Percentiles rank a stretch among this genome's conserved stretches.
Conservation (phyloP, 1,140 invertebrate species). For the Thaumatotibia leucotreta region DNA sequence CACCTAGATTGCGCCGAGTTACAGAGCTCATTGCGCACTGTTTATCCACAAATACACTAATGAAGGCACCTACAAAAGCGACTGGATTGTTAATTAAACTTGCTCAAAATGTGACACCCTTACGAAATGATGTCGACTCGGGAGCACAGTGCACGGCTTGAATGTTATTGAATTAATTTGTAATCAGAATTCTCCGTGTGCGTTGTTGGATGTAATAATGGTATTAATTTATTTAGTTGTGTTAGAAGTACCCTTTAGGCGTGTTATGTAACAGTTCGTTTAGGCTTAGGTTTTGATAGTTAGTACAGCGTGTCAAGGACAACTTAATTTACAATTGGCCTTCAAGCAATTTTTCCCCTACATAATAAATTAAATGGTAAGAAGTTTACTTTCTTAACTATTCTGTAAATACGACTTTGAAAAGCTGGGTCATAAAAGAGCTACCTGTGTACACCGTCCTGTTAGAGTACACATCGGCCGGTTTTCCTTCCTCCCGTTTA, state of each 20-base stretch:
- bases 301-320: neutral
- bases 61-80: slow-evolving; percentile 74
- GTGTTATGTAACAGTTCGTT: neutral
- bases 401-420: neutral
- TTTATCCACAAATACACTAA: slow-evolving; percentile 76
- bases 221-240: slow-evolving; percentile 47
- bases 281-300: slow-evolving; percentile 5
- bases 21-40: slow-evolving; percentile 44
- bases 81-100: slow-evolving; percentile 76
- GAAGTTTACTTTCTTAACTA: neutral
- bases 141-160: slow-evolving; percentile 65
- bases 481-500: slow-evolving; percentile 31
- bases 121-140: slow-evolving; percentile 66
- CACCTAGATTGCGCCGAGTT: slow-evolving; percentile 41
- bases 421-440: neutral
- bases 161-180: slow-evolving; percentile 72
- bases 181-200: slow-evolving; percentile 68
- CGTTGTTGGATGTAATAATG: slow-evolving; percentile 58
- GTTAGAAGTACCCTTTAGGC: slow-evolving; percentile 1
- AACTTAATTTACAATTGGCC: neutral
- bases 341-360: slow-evolving; percentile 18
- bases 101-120: slow-evolving; percentile 74
- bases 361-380: neutral
- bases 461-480: slow-evolving; percentile 33
- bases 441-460: slow-evolving; percentile 2